Percentiles rank a stretch among this genome's conserved stretches.
Evolutionary conservation across 2,797 vertebrate species (phyloP).

Genomic region (Sorex maritimensis): DNA sequence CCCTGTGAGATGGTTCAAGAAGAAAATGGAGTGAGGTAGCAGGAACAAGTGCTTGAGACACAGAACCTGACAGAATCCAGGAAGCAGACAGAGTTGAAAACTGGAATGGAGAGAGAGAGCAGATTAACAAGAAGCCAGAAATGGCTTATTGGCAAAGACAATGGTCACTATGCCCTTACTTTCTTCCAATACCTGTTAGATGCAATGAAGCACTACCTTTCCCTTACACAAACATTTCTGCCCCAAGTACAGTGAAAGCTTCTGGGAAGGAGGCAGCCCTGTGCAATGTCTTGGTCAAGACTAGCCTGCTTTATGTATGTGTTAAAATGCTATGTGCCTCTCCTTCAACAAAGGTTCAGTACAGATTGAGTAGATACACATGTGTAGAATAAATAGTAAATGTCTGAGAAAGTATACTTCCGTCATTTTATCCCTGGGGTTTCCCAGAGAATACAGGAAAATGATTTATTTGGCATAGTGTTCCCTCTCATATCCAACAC

Average conservation of each 20-base stretch:
- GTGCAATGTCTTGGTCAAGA: not conserved
- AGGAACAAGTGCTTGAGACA: not conserved
- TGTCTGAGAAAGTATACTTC: not conserved
- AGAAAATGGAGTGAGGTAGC: not conserved
- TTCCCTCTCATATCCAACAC: too few species aligned
- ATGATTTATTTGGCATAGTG: not conserved
- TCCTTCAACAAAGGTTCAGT: not conserved
- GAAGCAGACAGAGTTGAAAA: not conserved
- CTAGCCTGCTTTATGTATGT: not conserved
- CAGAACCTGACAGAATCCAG: conserved; percentile 8
- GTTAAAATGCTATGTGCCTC: conserved; percentile 6
- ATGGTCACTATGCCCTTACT: not conserved
- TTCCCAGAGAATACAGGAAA: not conserved
- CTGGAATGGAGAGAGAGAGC: not conserved
- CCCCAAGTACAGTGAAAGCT: not conserved
- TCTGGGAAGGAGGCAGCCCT: not conserved
- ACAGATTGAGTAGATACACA: not conserved
- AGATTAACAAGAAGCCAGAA: not conserved
- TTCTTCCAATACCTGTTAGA: too few species aligned
- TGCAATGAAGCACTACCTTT: too few species aligned
- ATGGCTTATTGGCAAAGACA: not conserved
- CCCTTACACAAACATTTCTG: not conserved
- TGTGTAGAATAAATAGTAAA: not conserved
- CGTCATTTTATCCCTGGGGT: not conserved
- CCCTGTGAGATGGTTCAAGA: not conserved